Evolutionary conservation across 2,888 invertebrate genomes (phyloP), one percentile per base, ranked within the genome.

Genomic region (Tipula lateralis): DNA sequence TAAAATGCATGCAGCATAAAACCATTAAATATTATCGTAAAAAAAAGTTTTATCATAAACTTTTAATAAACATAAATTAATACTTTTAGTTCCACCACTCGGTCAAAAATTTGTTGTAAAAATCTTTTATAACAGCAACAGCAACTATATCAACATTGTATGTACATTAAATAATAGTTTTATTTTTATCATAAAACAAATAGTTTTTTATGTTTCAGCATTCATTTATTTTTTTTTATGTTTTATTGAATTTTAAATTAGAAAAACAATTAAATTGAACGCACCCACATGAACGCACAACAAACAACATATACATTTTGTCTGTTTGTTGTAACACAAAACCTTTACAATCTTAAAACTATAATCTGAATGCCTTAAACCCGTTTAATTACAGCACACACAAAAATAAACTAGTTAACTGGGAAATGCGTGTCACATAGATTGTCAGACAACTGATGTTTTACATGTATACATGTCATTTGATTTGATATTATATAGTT

Each of bases 191-290:
- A 66, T 66, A 66, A 66, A 66, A 66, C 66, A 66, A 66, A 66
- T 66, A 66, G 66, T 66, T 66, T 66, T 50, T 66, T 66, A 66
- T 66, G 66, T 66, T 66, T 66, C 9, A 66, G 66, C 66, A 50
- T 50, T 66, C 44, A n/a, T n/a, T 44, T 36, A 36, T 32, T 32
- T 32, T 7, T 32, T 44, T 44, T n/a, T 9, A 39, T 16, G 16
- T 50, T 66, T 66, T 66, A 66, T 66, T 66, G 66, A 66, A 24
- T 66, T 66, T 9, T 19, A 66, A 66, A 66, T 66, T 66, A 66
- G 66, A 66, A 66, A 66, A 66, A 66, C 66, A 66, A 66, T 66
- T 66, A 66, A 66, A 66, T 66, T 66, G 66, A 66, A 66, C 66
- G 66, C 66, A 66, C 66, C 66, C 66, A 66, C 66, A 66, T 66